Percentiles rank a stretch among this genome's conserved stretches.
Evolutionary conservation across 2,113 vertebrate species (phyloP).

Genomic region (Cheirogaleus medius): DNA sequence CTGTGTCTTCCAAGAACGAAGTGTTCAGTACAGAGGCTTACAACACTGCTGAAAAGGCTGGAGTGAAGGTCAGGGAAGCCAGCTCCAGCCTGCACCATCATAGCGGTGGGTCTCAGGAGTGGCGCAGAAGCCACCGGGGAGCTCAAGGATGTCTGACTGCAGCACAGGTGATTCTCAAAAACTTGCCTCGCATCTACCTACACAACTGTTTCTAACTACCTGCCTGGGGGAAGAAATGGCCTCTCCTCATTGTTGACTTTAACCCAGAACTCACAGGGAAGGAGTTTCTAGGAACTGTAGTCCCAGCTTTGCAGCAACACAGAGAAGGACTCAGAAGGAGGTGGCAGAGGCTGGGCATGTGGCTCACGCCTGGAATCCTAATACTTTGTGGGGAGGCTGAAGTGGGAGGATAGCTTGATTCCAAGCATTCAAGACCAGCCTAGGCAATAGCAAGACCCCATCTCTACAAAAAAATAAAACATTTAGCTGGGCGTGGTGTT

Average conservation of each 20-base stretch:
- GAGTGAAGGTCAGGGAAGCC: background rate
- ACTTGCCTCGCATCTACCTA: background rate
- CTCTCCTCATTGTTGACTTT: background rate
- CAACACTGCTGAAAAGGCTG: background rate
- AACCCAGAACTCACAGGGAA: background rate
- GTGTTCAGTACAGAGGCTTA: background rate
- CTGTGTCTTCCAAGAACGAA: background rate
- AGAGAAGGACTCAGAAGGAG: background rate
- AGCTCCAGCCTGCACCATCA: background rate
- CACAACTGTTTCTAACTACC: background rate
- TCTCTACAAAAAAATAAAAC: no score
- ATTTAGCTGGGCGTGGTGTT: no score
- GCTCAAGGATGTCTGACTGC: background rate
- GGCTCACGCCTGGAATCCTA: no score
- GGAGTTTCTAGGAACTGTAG: background rate
- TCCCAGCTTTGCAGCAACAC: background rate
- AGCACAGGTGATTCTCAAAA: background rate
- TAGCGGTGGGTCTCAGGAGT: accelerated
- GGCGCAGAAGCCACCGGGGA: background rate
- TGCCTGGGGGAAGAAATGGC: background rate
- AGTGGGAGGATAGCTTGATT: no score
- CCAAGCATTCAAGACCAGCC: no score
- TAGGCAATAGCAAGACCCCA: no score
- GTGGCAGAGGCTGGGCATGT: background rate
- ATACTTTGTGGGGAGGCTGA: no score